Evolutionary conservation across 1,140 invertebrate species (phyloP), one percentile per base, ranked within the genome.

Genomic region (Chlorops oryzae): DNA sequence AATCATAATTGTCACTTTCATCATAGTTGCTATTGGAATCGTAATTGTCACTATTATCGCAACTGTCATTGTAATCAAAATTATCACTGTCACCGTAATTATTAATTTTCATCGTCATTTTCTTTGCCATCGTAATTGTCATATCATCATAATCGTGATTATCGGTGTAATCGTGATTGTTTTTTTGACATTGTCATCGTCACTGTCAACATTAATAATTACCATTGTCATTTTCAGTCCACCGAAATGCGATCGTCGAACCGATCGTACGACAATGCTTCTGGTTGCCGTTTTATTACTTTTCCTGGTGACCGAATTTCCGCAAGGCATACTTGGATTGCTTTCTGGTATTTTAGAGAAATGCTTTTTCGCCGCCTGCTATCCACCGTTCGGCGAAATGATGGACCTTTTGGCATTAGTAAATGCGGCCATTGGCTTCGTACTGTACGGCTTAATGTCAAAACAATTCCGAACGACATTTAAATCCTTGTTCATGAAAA

Each of bases 361-460:
- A 56, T 82, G 81, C 52, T 87, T 90, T 64, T 88, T 90, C 57
- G 70, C 78, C 20, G 77, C 75, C 39, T 89, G 86, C 62, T 90
- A 89, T 61, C 77, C 81, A 70, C 81, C 83, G 23, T 85, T 94
- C 42, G 91, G 90, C 1, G 90, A 94, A 66, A 59, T 96, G 7
- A 91, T 95, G 86, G 94, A 97, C 67, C 81, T 95, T 17, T 73
- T 96, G 44, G 93, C 93, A 0, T 74, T 97, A 4, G 73, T 96
- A 45, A 97, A 96, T 74, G 90, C 89, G 5, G 87, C 90, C 6
- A 86, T 96, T 35, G 96, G 94, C 65, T 96, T 97, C 67, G 85
- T 97, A 35, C 78, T 97, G 5, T 97, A 96, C 67, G 96, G 92
- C 57, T 84, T 86, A 22, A 97, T 96, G 93, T 92, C 88, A 34